Percentiles rank a stretch among this genome's conserved stretches.
phyloP scores from a whole-genome alignment of 2,797 vertebrate genomes.

The Vespertilio murinus region DNA sequence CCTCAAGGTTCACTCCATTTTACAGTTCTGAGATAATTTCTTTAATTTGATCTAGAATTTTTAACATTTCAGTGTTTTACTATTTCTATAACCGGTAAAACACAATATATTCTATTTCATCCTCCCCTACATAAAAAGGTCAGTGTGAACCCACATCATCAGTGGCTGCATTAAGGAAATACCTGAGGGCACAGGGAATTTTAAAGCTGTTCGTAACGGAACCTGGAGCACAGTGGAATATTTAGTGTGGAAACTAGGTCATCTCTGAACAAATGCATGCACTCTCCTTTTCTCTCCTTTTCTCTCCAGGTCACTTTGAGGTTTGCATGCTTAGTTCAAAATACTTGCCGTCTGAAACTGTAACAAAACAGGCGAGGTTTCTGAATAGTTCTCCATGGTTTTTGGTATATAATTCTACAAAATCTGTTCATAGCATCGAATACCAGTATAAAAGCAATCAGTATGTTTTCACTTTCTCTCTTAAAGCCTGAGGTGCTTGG shows the following conservation, averaged over 20 bases:
- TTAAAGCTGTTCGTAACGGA: not conserved
- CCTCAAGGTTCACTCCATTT: not conserved
- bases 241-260: constrained; percentile 14
- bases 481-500: not conserved
- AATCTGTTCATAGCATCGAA: not conserved
- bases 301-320: constrained; percentile 39
- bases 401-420: not conserved
- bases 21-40: not conserved
- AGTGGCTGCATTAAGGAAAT: not conserved
- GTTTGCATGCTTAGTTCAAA: not conserved
- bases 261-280: not conserved
- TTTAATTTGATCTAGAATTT: not conserved
- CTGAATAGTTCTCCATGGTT: not conserved
- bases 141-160: not conserved
- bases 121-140: not conserved
- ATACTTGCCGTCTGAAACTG: not conserved
- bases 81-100: not conserved
- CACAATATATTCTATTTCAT: not conserved
- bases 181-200: not conserved
- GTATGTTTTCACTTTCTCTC: not conserved
- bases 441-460: not conserved
- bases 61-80: not conserved
- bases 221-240: not conserved
- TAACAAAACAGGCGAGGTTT: not conserved
- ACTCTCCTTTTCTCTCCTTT: not conserved